Percentiles rank a stretch among this genome's conserved stretches.
phyloP scores from a whole-genome alignment of 2,888 invertebrate genomes.

The Apotomis capreana region DNA sequence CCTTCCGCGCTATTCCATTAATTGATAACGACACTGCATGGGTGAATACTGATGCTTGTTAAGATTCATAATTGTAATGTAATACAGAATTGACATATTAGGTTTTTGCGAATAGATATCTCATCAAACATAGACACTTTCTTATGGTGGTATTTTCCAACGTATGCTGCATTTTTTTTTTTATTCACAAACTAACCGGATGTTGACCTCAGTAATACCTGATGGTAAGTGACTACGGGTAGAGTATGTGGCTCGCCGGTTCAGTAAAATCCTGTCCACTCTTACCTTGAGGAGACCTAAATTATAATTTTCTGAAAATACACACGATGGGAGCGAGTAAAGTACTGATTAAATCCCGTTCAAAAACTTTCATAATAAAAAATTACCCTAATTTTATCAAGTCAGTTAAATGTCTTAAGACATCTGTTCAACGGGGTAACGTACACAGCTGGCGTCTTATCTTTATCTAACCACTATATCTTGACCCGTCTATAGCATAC shows the following conservation, averaged over 20 bases:
- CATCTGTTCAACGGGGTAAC: conserved; percentile 44
- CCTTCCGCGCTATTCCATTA: background rate
- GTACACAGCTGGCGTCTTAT: conserved; percentile 45
- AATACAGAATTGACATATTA: too few relatives aligned
- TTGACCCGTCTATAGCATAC: conserved; percentile 4
- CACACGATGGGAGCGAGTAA: background rate
- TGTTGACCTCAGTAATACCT: too few relatives aligned
- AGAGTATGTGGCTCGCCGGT: too few relatives aligned
- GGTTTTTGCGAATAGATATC: too few relatives aligned
- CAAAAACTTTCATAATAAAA: background rate
- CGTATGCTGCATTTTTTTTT: too few relatives aligned
- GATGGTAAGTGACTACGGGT: too few relatives aligned
- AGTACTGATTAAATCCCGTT: background rate
- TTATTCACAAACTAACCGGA: too few relatives aligned
- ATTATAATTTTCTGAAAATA: background rate
- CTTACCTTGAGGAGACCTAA: background rate
- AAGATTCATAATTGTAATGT: too few relatives aligned
- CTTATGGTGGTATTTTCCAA: too few relatives aligned
- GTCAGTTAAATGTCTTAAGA: conserved; percentile 36
- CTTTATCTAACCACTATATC: conserved; percentile 36
- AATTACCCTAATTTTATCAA: background rate
- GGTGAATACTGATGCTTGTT: too few relatives aligned
- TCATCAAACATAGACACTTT: too few relatives aligned
- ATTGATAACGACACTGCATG: background rate
- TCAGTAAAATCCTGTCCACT: too few relatives aligned